A percentile compares a stretch with the other conserved stretches of the same genome.
Evolutionary conservation across 2,888 invertebrate species (phyloP).

Genomic region (Monochamus alternatus): DNA sequence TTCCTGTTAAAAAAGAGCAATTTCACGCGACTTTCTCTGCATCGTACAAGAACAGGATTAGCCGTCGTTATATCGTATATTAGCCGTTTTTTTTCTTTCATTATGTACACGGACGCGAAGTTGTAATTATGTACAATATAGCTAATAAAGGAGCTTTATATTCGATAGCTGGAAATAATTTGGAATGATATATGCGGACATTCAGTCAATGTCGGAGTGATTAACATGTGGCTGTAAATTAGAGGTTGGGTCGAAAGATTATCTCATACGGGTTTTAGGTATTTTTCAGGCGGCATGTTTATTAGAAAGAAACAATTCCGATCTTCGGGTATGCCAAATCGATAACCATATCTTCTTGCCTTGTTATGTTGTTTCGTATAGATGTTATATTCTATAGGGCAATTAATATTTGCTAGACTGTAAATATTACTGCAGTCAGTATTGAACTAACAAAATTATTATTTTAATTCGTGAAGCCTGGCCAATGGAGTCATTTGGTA

Average conservation of each 20-base stretch:
- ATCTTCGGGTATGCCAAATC: too few species aligned
- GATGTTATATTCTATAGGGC: too few species aligned
- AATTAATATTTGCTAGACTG: too few species aligned
- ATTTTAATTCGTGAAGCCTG: too few species aligned
- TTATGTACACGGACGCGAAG: not conserved
- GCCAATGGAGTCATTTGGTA: too few species aligned
- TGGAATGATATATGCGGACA: not conserved
- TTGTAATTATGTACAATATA: not conserved
- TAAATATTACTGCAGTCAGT: too few species aligned
- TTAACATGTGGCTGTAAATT: not conserved
- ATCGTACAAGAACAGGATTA: not conserved
- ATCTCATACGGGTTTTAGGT: not conserved
- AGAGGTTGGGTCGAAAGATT: not conserved
- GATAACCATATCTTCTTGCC: too few species aligned
- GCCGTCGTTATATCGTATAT: not conserved
- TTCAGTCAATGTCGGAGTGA: conserved; percentile 1
- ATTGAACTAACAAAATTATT: too few species aligned
- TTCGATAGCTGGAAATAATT: not conserved
- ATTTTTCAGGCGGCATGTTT: too few species aligned
- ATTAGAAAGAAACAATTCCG: too few species aligned
- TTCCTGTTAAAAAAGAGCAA: not conserved
- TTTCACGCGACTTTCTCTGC: not conserved
- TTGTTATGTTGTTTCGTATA: too few species aligned
- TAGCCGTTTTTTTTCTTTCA: not conserved
- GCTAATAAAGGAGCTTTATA: not conserved